Percentiles rank a stretch among this genome's conserved stretches.
phyloP scores from a whole-genome alignment of 2,888 invertebrate species.

The Drosophila birchii region DNA sequence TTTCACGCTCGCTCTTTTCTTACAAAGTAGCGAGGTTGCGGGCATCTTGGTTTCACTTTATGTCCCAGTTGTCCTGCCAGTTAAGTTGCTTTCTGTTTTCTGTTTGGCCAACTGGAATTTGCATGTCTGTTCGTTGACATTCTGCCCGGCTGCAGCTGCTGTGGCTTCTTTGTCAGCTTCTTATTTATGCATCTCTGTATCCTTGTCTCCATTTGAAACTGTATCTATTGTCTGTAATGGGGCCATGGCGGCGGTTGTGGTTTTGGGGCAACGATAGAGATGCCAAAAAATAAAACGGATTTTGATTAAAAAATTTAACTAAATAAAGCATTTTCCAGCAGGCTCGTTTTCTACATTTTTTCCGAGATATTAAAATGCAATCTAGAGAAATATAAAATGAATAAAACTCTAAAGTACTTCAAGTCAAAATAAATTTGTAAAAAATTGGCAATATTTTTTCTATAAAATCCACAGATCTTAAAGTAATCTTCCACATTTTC shows the following conservation, averaged over 20 bases:
- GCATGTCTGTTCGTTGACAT: conserved; percentile 49
- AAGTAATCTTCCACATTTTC: too few relatives aligned
- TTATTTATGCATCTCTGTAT: conserved; percentile 36
- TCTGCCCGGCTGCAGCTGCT: conserved; percentile 21
- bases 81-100: conserved; percentile 28
- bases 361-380: too few relatives aligned
- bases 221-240: conserved; percentile 26
- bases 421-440: too few relatives aligned
- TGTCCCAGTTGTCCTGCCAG: conserved; percentile 6
- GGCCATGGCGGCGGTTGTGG: conserved; percentile 13
- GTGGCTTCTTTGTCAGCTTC: conserved; percentile 47
- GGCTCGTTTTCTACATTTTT: too few relatives aligned
- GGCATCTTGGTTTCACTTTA: conserved; percentile 26
- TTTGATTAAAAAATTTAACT: too few relatives aligned
- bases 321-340: too few relatives aligned
- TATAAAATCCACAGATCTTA: too few relatives aligned
- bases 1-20: conserved; percentile 4
- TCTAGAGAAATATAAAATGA: too few relatives aligned
- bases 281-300: neutral
- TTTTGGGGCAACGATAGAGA: neutral
- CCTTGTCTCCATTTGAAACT: conserved; percentile 12
- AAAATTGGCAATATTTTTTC: too few relatives aligned
- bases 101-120: conserved; percentile 36
- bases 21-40: conserved; percentile 34
- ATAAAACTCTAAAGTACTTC: too few relatives aligned